Conservation (phyloP, 2,888 invertebrate genomes). For the Patella caerulea region DNA sequence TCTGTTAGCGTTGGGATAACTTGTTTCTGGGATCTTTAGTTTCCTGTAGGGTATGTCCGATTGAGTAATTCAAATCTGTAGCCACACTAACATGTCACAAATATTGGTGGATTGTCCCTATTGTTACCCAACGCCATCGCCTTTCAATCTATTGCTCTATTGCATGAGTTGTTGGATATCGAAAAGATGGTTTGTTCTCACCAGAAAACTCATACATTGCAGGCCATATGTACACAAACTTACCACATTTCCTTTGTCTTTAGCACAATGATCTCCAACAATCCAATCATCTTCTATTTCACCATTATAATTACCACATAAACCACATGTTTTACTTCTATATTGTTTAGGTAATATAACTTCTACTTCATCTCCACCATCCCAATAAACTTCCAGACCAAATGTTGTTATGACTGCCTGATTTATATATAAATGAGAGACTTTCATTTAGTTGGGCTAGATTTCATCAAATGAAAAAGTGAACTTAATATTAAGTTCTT, state of each 20-base stretch:
- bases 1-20: background rate
- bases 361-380: slow-evolving; percentile 90
- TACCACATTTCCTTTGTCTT: slow-evolving; percentile 38
- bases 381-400: slow-evolving; percentile 89
- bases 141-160: too few species aligned
- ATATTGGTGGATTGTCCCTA: too few species aligned
- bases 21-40: background rate
- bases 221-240: background rate
- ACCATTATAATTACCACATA: slow-evolving; percentile 95
- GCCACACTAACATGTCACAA: too few species aligned
- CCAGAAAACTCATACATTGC: too few species aligned
- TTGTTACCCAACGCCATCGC: too few species aligned
- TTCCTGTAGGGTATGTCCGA: background rate
- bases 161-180: too few species aligned
- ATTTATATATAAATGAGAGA: background rate
- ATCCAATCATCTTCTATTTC: slow-evolving; percentile 83
- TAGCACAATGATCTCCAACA: slow-evolving; percentile 52
- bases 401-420: slow-evolving; percentile 48
- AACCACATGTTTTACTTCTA: slow-evolving; percentile 85
- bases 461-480: background rate
- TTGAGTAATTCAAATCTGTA: too few species aligned
- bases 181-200: too few species aligned
- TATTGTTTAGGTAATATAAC: slow-evolving; percentile 80
- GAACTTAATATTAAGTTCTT: too few species aligned
- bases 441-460: background rate